phyloP scores from a whole-genome alignment of 2,113 vertebrate genomes.

The Antechinus flavipes region DNA sequence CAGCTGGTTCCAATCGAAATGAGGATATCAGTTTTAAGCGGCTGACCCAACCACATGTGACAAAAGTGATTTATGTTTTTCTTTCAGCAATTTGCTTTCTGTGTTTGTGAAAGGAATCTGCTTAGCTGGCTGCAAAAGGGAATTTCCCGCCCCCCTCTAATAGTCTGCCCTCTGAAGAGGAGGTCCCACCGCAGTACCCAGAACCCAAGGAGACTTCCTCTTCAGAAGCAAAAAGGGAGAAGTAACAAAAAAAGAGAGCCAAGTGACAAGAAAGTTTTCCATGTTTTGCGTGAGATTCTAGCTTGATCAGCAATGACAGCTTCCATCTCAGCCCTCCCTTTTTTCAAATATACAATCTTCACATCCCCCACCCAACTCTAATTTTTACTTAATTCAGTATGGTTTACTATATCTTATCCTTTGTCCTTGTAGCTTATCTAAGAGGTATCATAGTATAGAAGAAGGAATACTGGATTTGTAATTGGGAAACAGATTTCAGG shows the following conservation, averaged over 20 bases:
- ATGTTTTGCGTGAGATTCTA: background rate
- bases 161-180: background rate
- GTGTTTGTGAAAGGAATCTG: slow-evolving; percentile 51
- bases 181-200: background rate
- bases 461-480: background rate
- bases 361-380: background rate
- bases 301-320: background rate
- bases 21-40: slow-evolving; percentile 24
- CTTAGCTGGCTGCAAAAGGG: background rate
- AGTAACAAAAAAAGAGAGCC: background rate
- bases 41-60: slow-evolving; percentile 1
- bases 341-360: background rate
- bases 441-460: background rate
- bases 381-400: background rate
- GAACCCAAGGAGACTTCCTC: background rate
- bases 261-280: background rate
- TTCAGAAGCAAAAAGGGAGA: background rate
- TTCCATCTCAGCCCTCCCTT: too few relatives aligned
- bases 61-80: slow-evolving; percentile 36
- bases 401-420: background rate
- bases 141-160: fast-evolving
- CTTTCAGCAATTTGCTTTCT: slow-evolving; percentile 43
- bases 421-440: background rate
- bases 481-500: background rate
- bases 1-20: background rate